These are phyloP conservation scores for Epinephelus coioides DNA, from an alignment of 2,797 vertebrate species.

Conservation along the genomic window DNA sequence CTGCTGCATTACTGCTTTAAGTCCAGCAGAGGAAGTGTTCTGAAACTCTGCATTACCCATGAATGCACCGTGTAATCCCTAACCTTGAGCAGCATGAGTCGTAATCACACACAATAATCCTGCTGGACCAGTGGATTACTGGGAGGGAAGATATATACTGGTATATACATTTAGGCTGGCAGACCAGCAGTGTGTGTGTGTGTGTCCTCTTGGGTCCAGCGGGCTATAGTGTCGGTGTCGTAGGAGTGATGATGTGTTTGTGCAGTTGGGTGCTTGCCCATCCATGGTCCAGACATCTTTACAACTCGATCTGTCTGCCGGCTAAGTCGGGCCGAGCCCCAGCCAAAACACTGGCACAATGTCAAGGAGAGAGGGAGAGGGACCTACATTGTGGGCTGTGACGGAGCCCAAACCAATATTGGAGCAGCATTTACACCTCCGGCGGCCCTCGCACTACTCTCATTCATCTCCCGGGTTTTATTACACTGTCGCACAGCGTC, in stretches of 20 bases:
- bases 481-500: not conserved
- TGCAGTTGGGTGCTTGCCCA: slow-evolving; percentile 56
- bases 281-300: slow-evolving; percentile 63
- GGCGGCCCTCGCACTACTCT: not conserved
- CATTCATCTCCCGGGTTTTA: slow-evolving; percentile 37
- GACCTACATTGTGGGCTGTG: slow-evolving; percentile 1
- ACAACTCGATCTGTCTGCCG: slow-evolving; percentile 63
- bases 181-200: slow-evolving; percentile 7
- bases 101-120: slow-evolving; percentile 72
- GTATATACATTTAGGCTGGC: slow-evolving; percentile 23
- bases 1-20: slow-evolving; percentile 1
- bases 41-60: slow-evolving; percentile 25
- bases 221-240: slow-evolving; percentile 36
- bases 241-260: slow-evolving; percentile 49
- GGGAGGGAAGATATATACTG: slow-evolving; percentile 11
- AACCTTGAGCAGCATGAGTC: slow-evolving; percentile 49
- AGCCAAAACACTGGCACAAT: slow-evolving; percentile 65
- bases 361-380: slow-evolving; percentile 43
- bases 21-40: slow-evolving; percentile 19
- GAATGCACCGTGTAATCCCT: slow-evolving; percentile 57
- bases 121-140: slow-evolving; percentile 63
- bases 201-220: not conserved
- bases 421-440: slow-evolving; percentile 22
- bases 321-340: slow-evolving; percentile 41
- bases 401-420: slow-evolving; percentile 38